Percentiles rank a stretch among this genome's conserved stretches.
Evolutionary conservation across 1,140 invertebrate genomes (phyloP).

Genomic region (Tetramorium parvispinum): DNA sequence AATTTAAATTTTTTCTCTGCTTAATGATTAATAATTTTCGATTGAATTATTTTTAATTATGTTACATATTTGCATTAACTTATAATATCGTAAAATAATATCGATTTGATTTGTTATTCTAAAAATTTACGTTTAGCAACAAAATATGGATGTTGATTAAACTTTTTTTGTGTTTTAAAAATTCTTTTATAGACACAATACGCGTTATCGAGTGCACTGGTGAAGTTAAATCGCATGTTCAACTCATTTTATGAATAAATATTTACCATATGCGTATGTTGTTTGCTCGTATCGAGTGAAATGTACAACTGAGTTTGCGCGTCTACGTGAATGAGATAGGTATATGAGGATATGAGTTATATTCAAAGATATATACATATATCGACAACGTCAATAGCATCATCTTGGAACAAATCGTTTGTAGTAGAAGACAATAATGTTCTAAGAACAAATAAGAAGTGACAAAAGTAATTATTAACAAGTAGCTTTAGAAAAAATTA

Average conservation of each 20-base stretch:
- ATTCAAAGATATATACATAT: neutral
- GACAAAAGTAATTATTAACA: neutral
- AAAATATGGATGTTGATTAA: neutral
- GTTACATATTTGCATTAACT: neutral
- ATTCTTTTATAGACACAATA: neutral
- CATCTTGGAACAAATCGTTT: neutral
- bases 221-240: conserved; percentile 27
- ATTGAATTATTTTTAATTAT: conserved; percentile 16
- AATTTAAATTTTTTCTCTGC: neutral
- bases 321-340: conserved; percentile 34
- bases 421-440: neutral
- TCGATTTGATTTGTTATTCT: neutral
- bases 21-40: neutral
- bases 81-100: neutral
- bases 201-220: neutral
- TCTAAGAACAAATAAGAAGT: neutral
- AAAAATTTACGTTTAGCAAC: neutral
- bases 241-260: conserved; percentile 63
- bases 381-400: conserved; percentile 9
- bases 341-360: neutral
- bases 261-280: conserved; percentile 42
- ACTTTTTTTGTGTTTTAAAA: conserved; percentile 2
- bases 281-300: conserved; percentile 23
- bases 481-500: neutral
- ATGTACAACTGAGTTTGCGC: conserved; percentile 12